Conservation (phyloP, 2,888 invertebrate genomes). For the Minunthozetes semirufus region DNA sequence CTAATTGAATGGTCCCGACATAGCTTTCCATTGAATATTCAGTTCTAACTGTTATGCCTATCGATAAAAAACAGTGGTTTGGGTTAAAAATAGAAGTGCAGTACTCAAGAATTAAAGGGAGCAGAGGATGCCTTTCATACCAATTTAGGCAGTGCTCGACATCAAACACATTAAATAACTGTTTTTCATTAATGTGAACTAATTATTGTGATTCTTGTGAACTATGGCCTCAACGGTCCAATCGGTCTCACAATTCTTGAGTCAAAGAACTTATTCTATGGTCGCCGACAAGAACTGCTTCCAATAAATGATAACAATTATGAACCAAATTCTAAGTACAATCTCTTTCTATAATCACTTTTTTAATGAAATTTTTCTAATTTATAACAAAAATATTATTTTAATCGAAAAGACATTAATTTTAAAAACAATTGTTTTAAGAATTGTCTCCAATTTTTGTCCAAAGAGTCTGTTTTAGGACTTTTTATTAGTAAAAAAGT, state of each 20-base stretch:
- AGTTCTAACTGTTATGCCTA: background rate
- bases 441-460: too few species aligned
- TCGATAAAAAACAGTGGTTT: conserved; percentile 22
- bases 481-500: background rate
- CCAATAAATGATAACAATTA: background rate
- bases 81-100: conserved; percentile 19
- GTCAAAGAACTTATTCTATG: background rate
- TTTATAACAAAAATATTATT: background rate
- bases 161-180: conserved; percentile 16
- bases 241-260: background rate
- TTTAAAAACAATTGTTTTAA: background rate
- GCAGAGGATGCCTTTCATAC: conserved; percentile 11
- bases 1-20: background rate
- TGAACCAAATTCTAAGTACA: conserved; percentile 16
- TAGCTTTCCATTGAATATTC: background rate
- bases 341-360: background rate
- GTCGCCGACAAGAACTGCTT: background rate
- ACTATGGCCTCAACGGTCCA: conserved; percentile 1
- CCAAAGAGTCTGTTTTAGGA: background rate
- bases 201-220: background rate
- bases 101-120: conserved; percentile 19
- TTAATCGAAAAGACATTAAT: background rate
- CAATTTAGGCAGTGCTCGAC: conserved; percentile 24
- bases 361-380: background rate
- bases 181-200: conserved; percentile 10